These are phyloP conservation scores for Nymphalis urticae DNA, from an alignment of 2,888 invertebrate species.

Conservation along the genomic window DNA sequence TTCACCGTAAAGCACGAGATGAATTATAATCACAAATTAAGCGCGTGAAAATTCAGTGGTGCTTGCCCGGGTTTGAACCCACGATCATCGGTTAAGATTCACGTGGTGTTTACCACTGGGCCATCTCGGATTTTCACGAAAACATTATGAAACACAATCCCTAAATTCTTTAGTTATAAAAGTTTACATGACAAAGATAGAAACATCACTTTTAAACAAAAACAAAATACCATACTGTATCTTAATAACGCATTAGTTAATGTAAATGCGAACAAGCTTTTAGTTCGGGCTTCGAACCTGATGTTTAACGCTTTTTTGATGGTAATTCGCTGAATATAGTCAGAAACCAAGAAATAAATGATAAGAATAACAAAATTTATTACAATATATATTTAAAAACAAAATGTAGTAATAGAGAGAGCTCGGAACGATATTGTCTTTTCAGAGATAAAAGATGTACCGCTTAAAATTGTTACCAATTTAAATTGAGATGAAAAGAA, in stretches of 20 bases:
- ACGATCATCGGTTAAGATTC: no score
- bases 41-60: no score
- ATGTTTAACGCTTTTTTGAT: slow-evolving; percentile 22
- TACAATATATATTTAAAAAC: slow-evolving; percentile 15
- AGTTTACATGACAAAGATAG: slow-evolving; percentile 7
- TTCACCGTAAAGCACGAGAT: no score
- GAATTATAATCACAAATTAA: no score
- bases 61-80: no score
- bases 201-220: slow-evolving; percentile 24
- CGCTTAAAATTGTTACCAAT: slow-evolving; percentile 6
- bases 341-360: slow-evolving; percentile 18
- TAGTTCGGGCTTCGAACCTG: slow-evolving; percentile 16
- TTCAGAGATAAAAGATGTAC: background rate
- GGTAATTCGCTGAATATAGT: slow-evolving; percentile 30
- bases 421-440: slow-evolving; percentile 11
- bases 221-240: slow-evolving; percentile 50
- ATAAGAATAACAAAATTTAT: slow-evolving; percentile 20
- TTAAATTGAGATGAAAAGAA: background rate
- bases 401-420: slow-evolving; percentile 15
- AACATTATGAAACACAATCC: no score
- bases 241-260: slow-evolving; percentile 52
- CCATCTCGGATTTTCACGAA: no score
- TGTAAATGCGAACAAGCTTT: slow-evolving; percentile 50
- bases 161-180: background rate
- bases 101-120: no score